Conservation (phyloP, 2,113 vertebrate species). For the Ivindomyrus marchei region DNA sequence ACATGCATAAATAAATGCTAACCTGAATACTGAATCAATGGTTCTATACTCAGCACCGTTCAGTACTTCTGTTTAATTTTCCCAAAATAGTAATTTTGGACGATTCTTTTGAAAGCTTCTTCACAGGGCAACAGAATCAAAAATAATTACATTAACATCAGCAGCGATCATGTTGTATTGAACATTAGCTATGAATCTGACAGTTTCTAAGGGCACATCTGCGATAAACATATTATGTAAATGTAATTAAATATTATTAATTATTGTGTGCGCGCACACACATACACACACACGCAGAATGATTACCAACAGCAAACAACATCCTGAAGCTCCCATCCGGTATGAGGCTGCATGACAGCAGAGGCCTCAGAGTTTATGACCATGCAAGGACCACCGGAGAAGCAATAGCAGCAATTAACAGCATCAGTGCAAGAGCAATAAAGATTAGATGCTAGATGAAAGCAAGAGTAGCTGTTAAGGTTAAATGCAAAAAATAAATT, state of each 20-base stretch:
- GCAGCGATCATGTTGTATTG: neutral
- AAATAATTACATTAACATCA: neutral
- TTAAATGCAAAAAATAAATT: neutral
- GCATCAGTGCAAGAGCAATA: neutral
- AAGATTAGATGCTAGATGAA: neutral
- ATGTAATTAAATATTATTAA: neutral
- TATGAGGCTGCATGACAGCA: neutral
- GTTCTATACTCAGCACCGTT: neutral
- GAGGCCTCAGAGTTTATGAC: neutral
- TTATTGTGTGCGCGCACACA: neutral
- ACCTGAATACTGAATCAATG: neutral
- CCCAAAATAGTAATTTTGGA: neutral
- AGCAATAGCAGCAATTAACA: neutral
- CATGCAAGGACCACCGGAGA: neutral
- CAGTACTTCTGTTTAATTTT: neutral
- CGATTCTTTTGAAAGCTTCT: neutral
- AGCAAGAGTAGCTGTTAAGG: neutral
- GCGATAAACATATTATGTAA: neutral
- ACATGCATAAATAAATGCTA: neutral
- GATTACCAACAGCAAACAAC: neutral
- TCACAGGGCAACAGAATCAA: neutral
- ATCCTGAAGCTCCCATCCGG: neutral
- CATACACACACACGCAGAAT: too few species aligned
- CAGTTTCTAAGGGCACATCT: neutral
- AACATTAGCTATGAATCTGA: neutral